Evolutionary conservation across 2,888 invertebrate species (phyloP), one percentile per base, ranked within the genome.

Genomic region (Dromius quadrimaculatus): DNA sequence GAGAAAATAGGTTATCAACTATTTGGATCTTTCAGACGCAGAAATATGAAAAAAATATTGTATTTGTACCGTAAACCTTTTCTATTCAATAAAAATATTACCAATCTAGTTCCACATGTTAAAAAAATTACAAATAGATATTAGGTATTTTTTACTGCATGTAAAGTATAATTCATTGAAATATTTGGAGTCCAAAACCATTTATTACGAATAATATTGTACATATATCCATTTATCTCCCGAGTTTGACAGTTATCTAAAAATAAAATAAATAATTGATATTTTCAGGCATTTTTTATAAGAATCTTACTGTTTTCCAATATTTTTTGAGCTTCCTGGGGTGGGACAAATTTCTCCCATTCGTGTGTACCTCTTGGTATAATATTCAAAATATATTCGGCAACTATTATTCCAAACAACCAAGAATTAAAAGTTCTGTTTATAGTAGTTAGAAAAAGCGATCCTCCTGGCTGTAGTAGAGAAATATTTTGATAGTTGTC

Each of bases 291-390:
- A n/a, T n/a, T n/a, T n/a, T n/a, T n/a, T n/a, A n/a, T n/a, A n/a
- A n/a, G 17, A 15, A 68, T 89, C 87, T 36, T 86, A 94, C 94
- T 87, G 82, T 87, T 86, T 76, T 90, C 89, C 59, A 94, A 82
- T 62, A 91, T 81, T 74, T 87, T 84, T 74, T 90, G 88, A n/a
- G 95, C 84, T 74, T 95, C 92, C 59, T 87, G 84, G 0, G 96
- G 95, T 0, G 89, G 84, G 13, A 95, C 88, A 82, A 98, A 94
- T 82, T 95, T 95, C 6, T 94, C 88, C 88, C 92, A 96, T 71
- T 95, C 89, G 81, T 99, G 98, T 0, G 96, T 95, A 2, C 96
- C 97, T 74, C 83, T 83, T 0, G 98, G 97, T 9, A 95, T 79
- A 0, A 91, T 59, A 28, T 85, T 84, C 0, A 95, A 76, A 15